Conservation (phyloP, 2,888 invertebrate species). For the Imbricaverruca yamaguchii region DNA sequence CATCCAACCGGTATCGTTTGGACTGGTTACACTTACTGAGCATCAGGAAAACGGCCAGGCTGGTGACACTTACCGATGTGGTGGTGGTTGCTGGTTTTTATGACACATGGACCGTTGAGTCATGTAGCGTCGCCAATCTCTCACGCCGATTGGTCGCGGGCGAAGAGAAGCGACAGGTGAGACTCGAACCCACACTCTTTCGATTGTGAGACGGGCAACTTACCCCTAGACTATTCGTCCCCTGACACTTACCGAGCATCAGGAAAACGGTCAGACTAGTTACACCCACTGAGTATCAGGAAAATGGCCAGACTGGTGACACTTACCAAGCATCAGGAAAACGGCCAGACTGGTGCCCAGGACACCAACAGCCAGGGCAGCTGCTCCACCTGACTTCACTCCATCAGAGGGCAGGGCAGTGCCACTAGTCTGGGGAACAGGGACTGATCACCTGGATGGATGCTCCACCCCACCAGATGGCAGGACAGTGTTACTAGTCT, state of each 20-base stretch:
- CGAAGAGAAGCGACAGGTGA: too few relatives aligned
- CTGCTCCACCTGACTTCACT: background rate
- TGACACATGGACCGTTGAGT: too few relatives aligned
- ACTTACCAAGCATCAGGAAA: background rate
- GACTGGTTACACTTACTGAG: background rate
- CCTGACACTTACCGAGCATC: too few relatives aligned
- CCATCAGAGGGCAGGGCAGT: background rate
- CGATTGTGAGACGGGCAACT: too few relatives aligned
- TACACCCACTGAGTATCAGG: background rate
- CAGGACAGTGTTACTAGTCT: background rate
- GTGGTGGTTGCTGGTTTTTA: too few relatives aligned
- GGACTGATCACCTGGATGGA: background rate
- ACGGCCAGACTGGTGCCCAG: constrained; percentile 5
- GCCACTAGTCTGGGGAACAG: background rate
- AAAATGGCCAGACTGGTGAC: background rate
- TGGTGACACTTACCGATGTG: background rate
- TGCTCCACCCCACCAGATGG: background rate
- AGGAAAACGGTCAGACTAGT: too few relatives aligned
- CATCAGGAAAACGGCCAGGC: background rate
- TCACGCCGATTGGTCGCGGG: too few relatives aligned
- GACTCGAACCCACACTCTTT: too few relatives aligned
- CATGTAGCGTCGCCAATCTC: too few relatives aligned
- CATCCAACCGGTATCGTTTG: too few relatives aligned
- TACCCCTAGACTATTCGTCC: too few relatives aligned
- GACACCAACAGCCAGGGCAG: background rate